Conservation (phyloP, 2,888 invertebrate genomes). For the Argyresthia albistria region DNA sequence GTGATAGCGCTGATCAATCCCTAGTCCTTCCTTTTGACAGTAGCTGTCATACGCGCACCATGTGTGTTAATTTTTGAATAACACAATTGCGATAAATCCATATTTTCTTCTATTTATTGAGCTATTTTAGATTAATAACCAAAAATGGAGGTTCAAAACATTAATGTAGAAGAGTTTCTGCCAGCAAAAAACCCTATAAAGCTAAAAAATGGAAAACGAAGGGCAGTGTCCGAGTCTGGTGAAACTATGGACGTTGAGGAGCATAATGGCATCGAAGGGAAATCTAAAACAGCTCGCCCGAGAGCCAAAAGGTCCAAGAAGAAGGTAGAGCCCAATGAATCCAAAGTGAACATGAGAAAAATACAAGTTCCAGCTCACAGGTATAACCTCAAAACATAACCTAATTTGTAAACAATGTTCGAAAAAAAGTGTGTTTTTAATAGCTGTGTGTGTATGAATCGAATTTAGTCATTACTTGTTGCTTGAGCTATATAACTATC, state of each 20-base stretch:
- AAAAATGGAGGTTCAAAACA: conserved; percentile 61
- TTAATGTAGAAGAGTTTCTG: conserved; percentile 64
- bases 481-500: too few species aligned
- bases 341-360: conserved; percentile 76
- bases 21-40: conserved; percentile 18
- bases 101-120: neutral
- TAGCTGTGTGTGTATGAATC: too few species aligned
- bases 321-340: conserved; percentile 60
- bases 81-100: conserved; percentile 4
- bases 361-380: conserved; percentile 93
- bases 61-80: conserved; percentile 25
- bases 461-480: too few species aligned
- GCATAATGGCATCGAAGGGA: conserved; percentile 73
- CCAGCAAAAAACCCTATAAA: conserved; percentile 62
- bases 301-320: conserved; percentile 59
- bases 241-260: conserved; percentile 78
- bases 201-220: conserved; percentile 65
- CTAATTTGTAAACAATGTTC: neutral
- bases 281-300: conserved; percentile 37
- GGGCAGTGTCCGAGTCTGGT: conserved; percentile 57
- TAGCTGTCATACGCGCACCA: conserved; percentile 20
- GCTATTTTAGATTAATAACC: neutral
- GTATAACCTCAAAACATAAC: conserved; percentile 44
- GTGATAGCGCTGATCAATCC: too few species aligned
- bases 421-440: neutral